Evolutionary conservation across 2,113 vertebrate genomes (phyloP).

Genomic region (Proterorhinus semilunaris): DNA sequence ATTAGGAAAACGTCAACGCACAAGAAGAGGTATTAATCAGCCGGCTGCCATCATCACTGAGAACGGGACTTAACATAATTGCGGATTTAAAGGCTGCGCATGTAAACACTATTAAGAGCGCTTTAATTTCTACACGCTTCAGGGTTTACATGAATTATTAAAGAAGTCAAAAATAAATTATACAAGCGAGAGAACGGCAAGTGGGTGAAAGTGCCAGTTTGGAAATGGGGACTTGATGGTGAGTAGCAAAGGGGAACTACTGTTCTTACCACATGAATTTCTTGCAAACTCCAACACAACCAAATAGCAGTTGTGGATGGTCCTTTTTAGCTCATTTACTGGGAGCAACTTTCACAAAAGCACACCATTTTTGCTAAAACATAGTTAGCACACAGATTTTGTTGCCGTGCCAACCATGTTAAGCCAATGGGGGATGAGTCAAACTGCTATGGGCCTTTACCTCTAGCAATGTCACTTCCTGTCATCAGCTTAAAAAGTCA

Average conservation of each 20-base stretch:
- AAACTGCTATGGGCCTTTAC: too few species aligned
- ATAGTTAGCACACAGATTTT: too few species aligned
- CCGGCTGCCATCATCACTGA: background rate
- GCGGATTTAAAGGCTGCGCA: background rate
- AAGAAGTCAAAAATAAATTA: background rate
- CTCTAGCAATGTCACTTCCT: too few species aligned
- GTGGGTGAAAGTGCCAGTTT: background rate
- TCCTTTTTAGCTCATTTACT: too few species aligned
- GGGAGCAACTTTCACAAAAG: too few species aligned
- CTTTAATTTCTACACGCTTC: background rate
- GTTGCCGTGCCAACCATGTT: too few species aligned
- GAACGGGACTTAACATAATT: conserved; percentile 9
- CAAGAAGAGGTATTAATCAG: conserved; percentile 24
- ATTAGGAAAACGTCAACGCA: background rate
- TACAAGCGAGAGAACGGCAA: background rate
- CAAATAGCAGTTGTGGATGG: too few species aligned
- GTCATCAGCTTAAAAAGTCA: too few species aligned
- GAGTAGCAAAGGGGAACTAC: background rate
- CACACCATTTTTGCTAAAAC: too few species aligned
- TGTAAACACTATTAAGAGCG: conserved; percentile 9
- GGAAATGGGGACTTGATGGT: background rate
- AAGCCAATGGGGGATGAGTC: too few species aligned
- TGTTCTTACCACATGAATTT: background rate
- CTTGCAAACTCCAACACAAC: background rate
- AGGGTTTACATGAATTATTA: conserved; percentile 4